These are phyloP conservation scores for Hystrix cristata DNA, from an alignment of 2,113 vertebrate genomes.

Conservation along the genomic window DNA sequence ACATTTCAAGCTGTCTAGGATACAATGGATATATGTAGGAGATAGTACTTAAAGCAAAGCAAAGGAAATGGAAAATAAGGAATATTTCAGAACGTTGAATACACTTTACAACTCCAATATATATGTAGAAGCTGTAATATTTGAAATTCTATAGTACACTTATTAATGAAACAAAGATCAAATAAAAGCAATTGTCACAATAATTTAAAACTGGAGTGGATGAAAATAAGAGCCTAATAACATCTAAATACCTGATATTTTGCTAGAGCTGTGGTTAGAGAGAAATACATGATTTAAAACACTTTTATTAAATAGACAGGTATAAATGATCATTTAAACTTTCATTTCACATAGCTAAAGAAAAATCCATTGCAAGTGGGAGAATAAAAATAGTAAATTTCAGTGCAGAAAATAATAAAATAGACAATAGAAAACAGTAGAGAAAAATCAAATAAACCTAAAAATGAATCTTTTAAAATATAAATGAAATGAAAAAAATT, in stretches of 20 bases:
- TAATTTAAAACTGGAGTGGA: neutral
- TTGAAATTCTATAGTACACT: neutral
- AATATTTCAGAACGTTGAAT: neutral
- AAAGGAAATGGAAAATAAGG: neutral
- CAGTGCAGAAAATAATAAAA: neutral
- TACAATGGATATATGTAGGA: neutral
- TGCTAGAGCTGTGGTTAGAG: neutral
- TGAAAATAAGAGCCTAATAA: neutral
- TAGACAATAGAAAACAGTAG: neutral
- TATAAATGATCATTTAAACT: neutral
- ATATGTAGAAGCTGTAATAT: neutral
- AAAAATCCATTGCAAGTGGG: neutral
- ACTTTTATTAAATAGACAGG: neutral
- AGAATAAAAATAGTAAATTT: neutral
- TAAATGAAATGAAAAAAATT: neutral
- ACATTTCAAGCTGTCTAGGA: neutral
- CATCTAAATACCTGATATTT: neutral
- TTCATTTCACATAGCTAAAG: neutral
- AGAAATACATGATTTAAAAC: neutral
- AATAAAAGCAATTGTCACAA: neutral
- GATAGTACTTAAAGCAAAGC: neutral
- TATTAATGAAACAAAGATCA: neutral
- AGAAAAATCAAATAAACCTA: neutral
- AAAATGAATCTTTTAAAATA: neutral
- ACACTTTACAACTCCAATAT: neutral